Evolutionary conservation across 2,797 vertebrate genomes (phyloP).

Genomic region (Sebastes vulpes): DNA sequence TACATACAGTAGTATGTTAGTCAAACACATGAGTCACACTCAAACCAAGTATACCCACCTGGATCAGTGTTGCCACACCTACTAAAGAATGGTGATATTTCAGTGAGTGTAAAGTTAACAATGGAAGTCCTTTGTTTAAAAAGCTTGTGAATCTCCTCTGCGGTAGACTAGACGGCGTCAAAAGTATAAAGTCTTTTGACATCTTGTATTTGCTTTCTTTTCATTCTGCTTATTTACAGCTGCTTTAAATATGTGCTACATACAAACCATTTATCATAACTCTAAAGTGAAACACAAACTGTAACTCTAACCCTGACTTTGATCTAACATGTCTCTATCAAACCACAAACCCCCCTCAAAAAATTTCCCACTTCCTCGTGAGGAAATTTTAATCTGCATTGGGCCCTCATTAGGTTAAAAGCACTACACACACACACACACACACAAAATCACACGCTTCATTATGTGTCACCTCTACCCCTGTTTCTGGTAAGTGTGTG

Average conservation of each 20-base stretch:
- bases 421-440: conserved; percentile 17
- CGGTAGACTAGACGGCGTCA: background rate
- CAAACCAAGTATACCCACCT: background rate
- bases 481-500: conserved; percentile 77
- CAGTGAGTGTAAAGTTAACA: background rate
- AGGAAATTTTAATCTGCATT: conserved; percentile 42
- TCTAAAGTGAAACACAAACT: background rate
- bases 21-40: conserved; percentile 1
- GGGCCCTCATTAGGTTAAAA: conserved; percentile 24
- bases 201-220: background rate
- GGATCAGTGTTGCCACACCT: background rate
- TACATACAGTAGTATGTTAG: background rate
- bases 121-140: background rate
- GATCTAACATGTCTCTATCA: conserved; percentile 27
- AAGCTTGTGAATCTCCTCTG: background rate
- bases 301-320: conserved; percentile 13
- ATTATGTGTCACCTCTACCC: conserved; percentile 67
- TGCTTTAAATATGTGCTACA: background rate
- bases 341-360: conserved; percentile 49
- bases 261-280: background rate
- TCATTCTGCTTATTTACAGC: background rate
- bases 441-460: conserved; percentile 10
- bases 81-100: background rate
- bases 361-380: conserved; percentile 69
- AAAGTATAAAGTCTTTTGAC: background rate